These are phyloP conservation scores for Andrena marginata DNA, from an alignment of 2,888 invertebrate genomes.

Conservation along the genomic window DNA sequence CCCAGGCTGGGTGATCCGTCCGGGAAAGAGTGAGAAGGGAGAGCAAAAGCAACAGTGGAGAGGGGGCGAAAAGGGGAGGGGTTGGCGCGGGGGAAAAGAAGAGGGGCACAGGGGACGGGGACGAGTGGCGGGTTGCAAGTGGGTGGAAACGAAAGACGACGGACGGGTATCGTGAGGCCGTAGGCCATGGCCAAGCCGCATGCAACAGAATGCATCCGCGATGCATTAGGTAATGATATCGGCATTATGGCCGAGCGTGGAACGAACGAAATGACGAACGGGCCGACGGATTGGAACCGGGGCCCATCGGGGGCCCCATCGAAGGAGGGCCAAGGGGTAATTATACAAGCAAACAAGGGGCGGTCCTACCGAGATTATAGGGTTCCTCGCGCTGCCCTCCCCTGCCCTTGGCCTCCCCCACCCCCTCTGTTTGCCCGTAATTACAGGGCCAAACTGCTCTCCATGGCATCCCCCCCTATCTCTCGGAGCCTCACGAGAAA, in stretches of 20 bases:
- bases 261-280: slow-evolving; percentile 75
- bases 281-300: slow-evolving; percentile 76
- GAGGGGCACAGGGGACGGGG: too few relatives aligned
- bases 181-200: slow-evolving; percentile 54
- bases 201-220: slow-evolving; percentile 70
- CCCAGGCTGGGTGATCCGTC: not conserved
- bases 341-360: slow-evolving; percentile 84
- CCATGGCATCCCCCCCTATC: slow-evolving; percentile 62
- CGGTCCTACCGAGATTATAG: slow-evolving; percentile 82
- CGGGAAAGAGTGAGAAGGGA: not conserved
- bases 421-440: slow-evolving; percentile 78
- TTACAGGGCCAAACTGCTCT: slow-evolving; percentile 81
- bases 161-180: slow-evolving; percentile 55
- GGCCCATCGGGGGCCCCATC: slow-evolving; percentile 73
- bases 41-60: not conserved
- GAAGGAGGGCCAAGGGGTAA: slow-evolving; percentile 80
- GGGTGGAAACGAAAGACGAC: slow-evolving; percentile 21
- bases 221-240: slow-evolving; percentile 81
- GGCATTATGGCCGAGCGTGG: slow-evolving; percentile 77
- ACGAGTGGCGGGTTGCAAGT: not conserved
- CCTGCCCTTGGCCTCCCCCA: slow-evolving; percentile 55
- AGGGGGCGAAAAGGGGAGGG: not conserved
- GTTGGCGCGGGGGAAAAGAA: not conserved
- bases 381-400: slow-evolving; percentile 67
- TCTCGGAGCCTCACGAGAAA: slow-evolving; percentile 45